Evolutionary conservation across 2,797 vertebrate genomes (phyloP).

Genomic region (Hippocampus kuda): DNA sequence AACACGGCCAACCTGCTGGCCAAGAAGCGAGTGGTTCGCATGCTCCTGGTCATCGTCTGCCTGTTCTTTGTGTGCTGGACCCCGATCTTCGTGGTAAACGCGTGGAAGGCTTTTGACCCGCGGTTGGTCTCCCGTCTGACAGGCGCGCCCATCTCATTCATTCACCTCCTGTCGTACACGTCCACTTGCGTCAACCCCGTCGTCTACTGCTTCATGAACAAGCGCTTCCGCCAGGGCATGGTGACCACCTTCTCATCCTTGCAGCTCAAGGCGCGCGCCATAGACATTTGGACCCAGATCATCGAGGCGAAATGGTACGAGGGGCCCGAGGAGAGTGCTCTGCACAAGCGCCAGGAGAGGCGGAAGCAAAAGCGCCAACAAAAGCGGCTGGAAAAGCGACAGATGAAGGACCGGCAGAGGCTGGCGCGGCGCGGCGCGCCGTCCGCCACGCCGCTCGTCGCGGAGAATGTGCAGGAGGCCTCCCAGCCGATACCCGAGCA

Average conservation of each 20-base stretch:
- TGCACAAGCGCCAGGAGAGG: neutral
- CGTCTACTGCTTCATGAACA: conserved; percentile 99
- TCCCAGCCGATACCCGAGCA: neutral
- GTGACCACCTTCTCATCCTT: conserved; percentile 78
- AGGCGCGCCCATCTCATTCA: conserved; percentile 92
- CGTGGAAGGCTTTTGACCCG: conserved; percentile 87
- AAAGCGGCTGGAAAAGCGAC: neutral
- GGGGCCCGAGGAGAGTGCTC: neutral
- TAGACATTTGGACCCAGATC: neutral
- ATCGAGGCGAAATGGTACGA: neutral
- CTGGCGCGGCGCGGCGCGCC: neutral
- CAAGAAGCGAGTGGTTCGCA: conserved; percentile 94
- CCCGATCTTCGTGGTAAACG: conserved; percentile 87
- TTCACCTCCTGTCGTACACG: conserved; percentile 90
- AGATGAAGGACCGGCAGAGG: neutral
- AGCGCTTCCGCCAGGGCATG: conserved; percentile 82
- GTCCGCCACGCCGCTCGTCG: neutral
- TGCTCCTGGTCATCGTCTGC: conserved; percentile 91
- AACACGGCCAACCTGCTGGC: conserved; percentile 82
- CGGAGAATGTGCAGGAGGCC: neutral
- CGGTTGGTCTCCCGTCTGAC: conserved; percentile 77
- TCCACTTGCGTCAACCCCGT: conserved; percentile 95
- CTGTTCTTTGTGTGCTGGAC: conserved; percentile 98
- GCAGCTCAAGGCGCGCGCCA: neutral
- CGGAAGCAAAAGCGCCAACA: neutral